Evolutionary conservation across 2,797 vertebrate species (phyloP).

Genomic region (Avahi laniger): DNA sequence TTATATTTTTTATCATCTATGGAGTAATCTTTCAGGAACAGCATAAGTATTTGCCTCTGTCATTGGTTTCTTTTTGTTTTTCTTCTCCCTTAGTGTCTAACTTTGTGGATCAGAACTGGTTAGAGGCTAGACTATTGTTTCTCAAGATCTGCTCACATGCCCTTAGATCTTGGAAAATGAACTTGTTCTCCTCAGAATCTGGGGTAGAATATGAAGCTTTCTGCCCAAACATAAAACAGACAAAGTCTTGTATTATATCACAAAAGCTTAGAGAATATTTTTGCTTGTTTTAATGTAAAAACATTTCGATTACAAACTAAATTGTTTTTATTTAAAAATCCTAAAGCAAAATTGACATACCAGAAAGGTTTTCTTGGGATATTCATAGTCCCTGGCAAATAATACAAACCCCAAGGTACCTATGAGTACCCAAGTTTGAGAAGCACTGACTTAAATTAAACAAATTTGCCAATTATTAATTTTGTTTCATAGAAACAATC

Average conservation of each 20-base stretch:
- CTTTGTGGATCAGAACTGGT: not conserved
- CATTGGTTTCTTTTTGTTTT: not conserved
- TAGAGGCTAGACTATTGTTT: not conserved
- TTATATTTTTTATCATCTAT: not conserved
- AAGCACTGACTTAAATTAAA: not conserved
- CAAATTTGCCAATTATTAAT: not conserved
- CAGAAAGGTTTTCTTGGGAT: not conserved
- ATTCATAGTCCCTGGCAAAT: not conserved
- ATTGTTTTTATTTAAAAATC: not conserved
- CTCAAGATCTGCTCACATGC: not conserved
- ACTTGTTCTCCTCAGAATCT: not conserved
- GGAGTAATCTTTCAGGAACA: not conserved
- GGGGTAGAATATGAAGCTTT: not conserved
- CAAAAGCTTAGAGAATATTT: not conserved
- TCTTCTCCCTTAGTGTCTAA: not conserved
- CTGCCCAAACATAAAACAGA: not conserved
- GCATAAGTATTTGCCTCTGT: not conserved
- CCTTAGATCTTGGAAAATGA: not conserved
- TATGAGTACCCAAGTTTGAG: not conserved
- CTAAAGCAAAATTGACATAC: not conserved
- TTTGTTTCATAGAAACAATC: not conserved
- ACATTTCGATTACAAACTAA: not conserved
- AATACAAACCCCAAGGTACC: not conserved
- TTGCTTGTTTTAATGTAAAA: not conserved
- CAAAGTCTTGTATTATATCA: not conserved